These are phyloP conservation scores for Danaus plexippus DNA, from an alignment of 1,140 invertebrate genomes.

Conservation along the genomic window DNA sequence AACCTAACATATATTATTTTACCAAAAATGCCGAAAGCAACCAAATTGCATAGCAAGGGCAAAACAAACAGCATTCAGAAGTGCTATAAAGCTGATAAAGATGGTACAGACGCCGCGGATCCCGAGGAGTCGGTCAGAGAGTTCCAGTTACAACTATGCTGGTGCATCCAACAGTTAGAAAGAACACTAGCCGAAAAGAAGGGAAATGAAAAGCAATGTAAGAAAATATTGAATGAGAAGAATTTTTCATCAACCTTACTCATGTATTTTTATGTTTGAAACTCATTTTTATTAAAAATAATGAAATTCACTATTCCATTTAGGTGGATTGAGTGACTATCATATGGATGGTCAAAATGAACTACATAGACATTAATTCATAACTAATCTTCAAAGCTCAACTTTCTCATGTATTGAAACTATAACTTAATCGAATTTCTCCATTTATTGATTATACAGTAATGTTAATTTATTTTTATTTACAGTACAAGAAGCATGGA, in stretches of 20 bases:
- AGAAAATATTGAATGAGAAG: slow-evolving; percentile 9
- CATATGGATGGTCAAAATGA: too few species aligned
- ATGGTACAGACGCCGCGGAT: slow-evolving; percentile 33
- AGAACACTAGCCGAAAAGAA: slow-evolving; percentile 73
- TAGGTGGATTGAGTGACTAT: too few species aligned
- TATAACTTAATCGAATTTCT: too few species aligned
- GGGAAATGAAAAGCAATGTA: slow-evolving; percentile 76
- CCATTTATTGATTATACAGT: neutral
- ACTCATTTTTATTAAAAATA: too few species aligned
- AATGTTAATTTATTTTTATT: slow-evolving; percentile 23
- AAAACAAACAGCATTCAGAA: slow-evolving; percentile 56
- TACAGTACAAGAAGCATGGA: slow-evolving; percentile 75
- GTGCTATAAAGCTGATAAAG: slow-evolving; percentile 43
- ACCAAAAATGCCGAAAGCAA: slow-evolving; percentile 56
- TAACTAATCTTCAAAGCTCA: too few species aligned
- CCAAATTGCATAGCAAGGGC: slow-evolving; percentile 58
- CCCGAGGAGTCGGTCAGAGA: slow-evolving; percentile 74
- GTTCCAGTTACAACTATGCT: slow-evolving; percentile 81
- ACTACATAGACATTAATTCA: too few species aligned
- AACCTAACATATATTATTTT: too few species aligned
- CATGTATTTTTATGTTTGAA: too few species aligned
- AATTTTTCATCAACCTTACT: too few species aligned
- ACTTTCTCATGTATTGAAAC: too few species aligned
- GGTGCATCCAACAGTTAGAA: slow-evolving; percentile 83
- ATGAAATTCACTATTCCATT: too few species aligned